Evolutionary conservation across 2,797 vertebrate genomes (phyloP).

Genomic region (Glossophaga mutica): DNA sequence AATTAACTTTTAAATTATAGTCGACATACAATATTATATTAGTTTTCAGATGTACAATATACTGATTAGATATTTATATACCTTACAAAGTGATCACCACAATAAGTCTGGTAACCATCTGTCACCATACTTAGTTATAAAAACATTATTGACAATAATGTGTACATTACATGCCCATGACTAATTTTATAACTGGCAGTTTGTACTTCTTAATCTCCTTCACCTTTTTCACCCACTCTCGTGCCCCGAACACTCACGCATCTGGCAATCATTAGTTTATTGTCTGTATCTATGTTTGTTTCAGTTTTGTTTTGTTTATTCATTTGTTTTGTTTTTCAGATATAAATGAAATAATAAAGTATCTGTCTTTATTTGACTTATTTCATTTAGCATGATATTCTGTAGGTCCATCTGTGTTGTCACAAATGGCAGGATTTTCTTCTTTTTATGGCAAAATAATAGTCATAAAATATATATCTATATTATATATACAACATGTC

Average conservation of each 20-base stretch:
- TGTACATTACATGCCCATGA: too few relatives aligned
- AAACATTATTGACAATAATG: neutral
- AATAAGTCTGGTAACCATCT: neutral
- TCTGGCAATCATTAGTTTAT: neutral
- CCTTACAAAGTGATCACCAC: neutral
- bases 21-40: neutral
- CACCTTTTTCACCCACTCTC: neutral
- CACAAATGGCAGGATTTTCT: neutral
- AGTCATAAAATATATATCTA: too few relatives aligned
- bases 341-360: neutral
- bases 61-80: neutral
- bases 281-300: neutral
- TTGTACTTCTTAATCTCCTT: neutral
- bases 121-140: neutral
- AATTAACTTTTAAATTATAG: neutral
- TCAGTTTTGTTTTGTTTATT: neutral
- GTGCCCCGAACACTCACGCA: neutral
- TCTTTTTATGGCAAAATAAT: neutral
- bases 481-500: too few relatives aligned
- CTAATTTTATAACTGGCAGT: neutral
- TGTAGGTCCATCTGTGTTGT: neutral
- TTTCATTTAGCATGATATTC: neutral
- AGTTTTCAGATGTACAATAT: neutral
- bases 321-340: neutral
- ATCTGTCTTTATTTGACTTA: neutral